Base-by-base conservation (phyloP, 1,140 invertebrate genomes). In the Carcinoscorpius rotundicauda region DNA sequence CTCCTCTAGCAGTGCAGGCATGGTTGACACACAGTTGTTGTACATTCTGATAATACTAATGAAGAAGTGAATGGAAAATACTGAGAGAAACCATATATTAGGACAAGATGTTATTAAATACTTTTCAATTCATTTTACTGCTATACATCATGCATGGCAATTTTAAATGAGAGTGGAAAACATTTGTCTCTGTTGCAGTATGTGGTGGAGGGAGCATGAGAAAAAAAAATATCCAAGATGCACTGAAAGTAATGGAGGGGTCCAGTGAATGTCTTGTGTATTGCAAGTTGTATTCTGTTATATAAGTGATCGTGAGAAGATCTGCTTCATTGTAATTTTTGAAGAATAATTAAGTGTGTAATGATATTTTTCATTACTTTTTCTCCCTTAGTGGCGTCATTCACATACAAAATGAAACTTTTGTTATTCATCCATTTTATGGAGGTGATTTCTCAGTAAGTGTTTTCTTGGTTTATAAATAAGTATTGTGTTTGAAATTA, bases 331-430 rank as follows among this genome's bases (percentile, higher is more conserved):
- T 10, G 51, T 48, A 48, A 59, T 10, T 59, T 52, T 61, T 56
- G 10, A 6, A 50, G 9, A 51, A 55, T 51, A 58, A n/a, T 60
- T 65, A 60, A 49, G 58, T 48, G 52, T 58, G 52, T 49, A 4
- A 29, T 60, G 58, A 6, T 49, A 60, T 52, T 11, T 60, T 11
- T 51, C 6, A 61, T 52, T 6, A 51, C 9, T 68, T 59, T 69
- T 65, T 67, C 58, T 66, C 56, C 71, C 72, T 49, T 69, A 93
- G 91, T 71, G 93, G 93, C 11, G 89, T 97, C 71, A 96, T 97
- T 72, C 93, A 97, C 79, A 86, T 96, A 72, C 91, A 91, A 73
- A 96, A 96, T 81, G 93, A 96, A 78, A 97, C 93, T 10, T 97
- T 96, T 78, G 88, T 97, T 71, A 94, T 97, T 72, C 92, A 96